Conservation (phyloP, 2,797 vertebrate genomes). For the Sebastes ruberrimus region DNA sequence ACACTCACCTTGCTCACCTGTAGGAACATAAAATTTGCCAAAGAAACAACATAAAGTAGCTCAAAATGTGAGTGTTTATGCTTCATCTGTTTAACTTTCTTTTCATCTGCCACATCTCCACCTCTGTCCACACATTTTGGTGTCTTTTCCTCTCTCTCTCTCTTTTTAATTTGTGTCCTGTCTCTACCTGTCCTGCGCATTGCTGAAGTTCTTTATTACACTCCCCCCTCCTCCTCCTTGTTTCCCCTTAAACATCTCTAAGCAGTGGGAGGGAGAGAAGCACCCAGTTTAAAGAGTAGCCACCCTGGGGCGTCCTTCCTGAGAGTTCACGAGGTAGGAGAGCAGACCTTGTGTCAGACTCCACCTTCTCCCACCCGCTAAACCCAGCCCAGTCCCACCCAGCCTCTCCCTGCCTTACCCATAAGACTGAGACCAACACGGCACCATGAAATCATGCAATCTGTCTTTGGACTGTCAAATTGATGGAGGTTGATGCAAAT, state of each 20-base stretch:
- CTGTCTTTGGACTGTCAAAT: not conserved
- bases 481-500: not conserved
- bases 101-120: conserved; percentile 36
- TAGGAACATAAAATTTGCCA: not conserved
- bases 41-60: not conserved
- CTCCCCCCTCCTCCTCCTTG: not conserved
- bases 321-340: conserved; percentile 58
- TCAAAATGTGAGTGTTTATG: conserved; percentile 3
- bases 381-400: conserved; percentile 39
- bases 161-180: conserved; percentile 59
- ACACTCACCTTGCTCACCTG: not conserved
- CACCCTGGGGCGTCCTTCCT: conserved; percentile 45
- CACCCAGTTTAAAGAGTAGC: conserved; percentile 34
- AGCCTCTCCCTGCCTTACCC: conserved; percentile 3
- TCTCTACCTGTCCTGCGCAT: conserved; percentile 78
- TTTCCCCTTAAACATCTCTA: conserved; percentile 35
- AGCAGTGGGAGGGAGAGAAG: conserved; percentile 34
- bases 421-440: not conserved
- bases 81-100: not conserved
- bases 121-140: not conserved
- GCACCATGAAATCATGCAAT: conserved; percentile 9
- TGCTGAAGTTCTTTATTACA: conserved; percentile 70
- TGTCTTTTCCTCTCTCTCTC: not conserved
- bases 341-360: conserved; percentile 29
- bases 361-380: conserved; percentile 42